Evolutionary conservation across 2,113 vertebrate genomes (phyloP), one percentile per base, ranked within the genome.

Genomic region (Cranoglanis bouderius): DNA sequence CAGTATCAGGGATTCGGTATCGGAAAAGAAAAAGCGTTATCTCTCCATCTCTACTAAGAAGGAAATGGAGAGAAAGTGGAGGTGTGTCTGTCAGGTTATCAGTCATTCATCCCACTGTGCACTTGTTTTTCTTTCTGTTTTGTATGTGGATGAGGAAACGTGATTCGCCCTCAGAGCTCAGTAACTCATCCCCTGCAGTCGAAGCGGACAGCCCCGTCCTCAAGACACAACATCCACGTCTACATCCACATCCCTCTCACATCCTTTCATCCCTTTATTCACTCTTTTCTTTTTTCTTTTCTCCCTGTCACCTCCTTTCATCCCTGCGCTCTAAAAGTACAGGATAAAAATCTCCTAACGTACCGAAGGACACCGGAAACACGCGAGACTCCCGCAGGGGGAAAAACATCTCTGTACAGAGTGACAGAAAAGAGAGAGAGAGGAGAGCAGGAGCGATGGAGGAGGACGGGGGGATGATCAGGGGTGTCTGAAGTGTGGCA

Each of bases 161-260:
- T 92, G 94, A 93, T 93, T 92, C 89, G 92, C 92, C 92, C 92
- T 91, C 92, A 85, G 43, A 93, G 75, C 93, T 95, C 93, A 95
- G 94, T 95, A 95, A 95, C 95, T 95, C 94, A 95, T 94, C 94
- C 94, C 92, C 91, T 86, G 91, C 94, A 94, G 95, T 93, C 94
- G 92, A 94, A 95, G 95, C 94, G 94, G 93, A 95, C 94, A 93
- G 94, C 35, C 24, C 70, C 7, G 94, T 95, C 95, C 93, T 93
- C 94, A 91, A 92, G 93, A 95, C 93, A 94, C 94, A 95, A 94
- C 24, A 2, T 78, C 24, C 46, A 14, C 38, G 16, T 5, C 65
- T 35, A 75, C 46, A 24, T 78, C 72, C 21, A 74, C 46, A 26
- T 80, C 74, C 24, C 74, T 77, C 74, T 77, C 43, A 49, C 74